These are phyloP conservation scores for Napeogenes sylphis DNA, from an alignment of 2,888 invertebrate species.

Conservation along the genomic window DNA sequence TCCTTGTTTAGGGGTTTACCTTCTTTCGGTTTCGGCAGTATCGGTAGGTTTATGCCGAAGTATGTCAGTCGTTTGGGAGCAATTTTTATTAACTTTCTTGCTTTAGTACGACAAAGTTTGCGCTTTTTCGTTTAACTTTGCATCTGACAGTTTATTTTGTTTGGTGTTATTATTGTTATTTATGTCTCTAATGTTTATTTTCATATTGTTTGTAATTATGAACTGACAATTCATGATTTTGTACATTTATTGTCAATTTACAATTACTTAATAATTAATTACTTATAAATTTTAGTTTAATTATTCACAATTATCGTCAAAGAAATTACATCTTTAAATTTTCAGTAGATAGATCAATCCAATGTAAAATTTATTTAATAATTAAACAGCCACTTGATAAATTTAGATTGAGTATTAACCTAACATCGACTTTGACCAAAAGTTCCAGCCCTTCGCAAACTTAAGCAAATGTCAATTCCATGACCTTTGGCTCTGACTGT, in stretches of 20 bases:
- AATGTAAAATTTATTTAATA: no score
- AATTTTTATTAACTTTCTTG: conserved; percentile 71
- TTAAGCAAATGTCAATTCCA: conserved; percentile 20
- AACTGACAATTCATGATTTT: no score
- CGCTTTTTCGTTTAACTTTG: conserved; percentile 58
- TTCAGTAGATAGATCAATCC: no score
- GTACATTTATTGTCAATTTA: background rate
- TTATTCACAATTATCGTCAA: no score
- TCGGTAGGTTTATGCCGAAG: conserved; percentile 63
- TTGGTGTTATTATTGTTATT: conserved; percentile 47
- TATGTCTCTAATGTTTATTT: background rate
- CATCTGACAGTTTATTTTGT: conserved; percentile 52
- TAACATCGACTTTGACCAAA: conserved; percentile 17
- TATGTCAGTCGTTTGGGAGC: conserved; percentile 67
- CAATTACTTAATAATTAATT: no score
- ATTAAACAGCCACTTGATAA: background rate
- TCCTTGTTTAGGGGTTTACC: conserved; percentile 55
- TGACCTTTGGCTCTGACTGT: conserved; percentile 20
- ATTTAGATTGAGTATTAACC: conserved; percentile 9
- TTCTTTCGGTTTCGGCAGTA: conserved; percentile 46
- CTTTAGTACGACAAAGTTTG: conserved; percentile 48
- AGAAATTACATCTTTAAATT: no score
- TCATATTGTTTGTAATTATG: background rate
- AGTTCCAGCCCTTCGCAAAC: conserved; percentile 19
- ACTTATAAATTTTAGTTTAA: no score